Conservation (phyloP, 1,140 invertebrate genomes). For the Zaprionus africanus region DNA sequence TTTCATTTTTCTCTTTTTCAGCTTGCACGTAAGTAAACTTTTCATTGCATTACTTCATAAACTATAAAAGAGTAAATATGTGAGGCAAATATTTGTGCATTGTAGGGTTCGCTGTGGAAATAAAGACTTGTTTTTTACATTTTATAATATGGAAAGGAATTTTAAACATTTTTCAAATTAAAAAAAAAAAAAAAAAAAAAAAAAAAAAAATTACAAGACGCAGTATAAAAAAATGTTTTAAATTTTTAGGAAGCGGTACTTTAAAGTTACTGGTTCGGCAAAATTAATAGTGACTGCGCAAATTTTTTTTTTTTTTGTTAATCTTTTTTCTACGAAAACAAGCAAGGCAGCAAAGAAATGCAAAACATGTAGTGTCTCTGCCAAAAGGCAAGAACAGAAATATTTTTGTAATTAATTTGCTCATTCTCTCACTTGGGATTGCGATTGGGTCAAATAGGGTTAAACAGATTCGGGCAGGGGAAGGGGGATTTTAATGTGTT, state of each 20-base stretch:
- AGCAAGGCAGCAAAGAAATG: not conserved
- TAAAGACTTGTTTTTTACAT: not conserved
- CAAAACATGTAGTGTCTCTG: not conserved
- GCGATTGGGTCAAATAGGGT: not conserved
- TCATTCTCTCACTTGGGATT: not conserved
- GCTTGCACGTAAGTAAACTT: constrained; percentile 64
- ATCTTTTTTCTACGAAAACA: too few species aligned
- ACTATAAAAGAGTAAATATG: constrained; percentile 28
- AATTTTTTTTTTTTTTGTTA: too few species aligned
- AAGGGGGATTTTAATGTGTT: not conserved
- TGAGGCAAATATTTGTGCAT: constrained; percentile 74
- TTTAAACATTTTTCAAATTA: too few species aligned
- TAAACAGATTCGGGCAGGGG: not conserved
- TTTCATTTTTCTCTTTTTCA: constrained; percentile 47
- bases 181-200: not conserved
- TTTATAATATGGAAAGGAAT: not conserved
- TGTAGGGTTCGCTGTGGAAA: constrained; percentile 26
- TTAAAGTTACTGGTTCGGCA: too few species aligned
- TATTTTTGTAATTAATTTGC: not conserved
- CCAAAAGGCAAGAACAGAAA: not conserved
- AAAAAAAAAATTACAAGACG: not conserved
- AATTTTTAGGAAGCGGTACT: too few species aligned
- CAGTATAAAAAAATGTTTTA: too few species aligned
- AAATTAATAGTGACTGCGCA: too few species aligned
- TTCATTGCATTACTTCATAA: constrained; percentile 36